Evolutionary conservation across 2,113 vertebrate genomes (phyloP).

Genomic region (Physeter macrocephalus): DNA sequence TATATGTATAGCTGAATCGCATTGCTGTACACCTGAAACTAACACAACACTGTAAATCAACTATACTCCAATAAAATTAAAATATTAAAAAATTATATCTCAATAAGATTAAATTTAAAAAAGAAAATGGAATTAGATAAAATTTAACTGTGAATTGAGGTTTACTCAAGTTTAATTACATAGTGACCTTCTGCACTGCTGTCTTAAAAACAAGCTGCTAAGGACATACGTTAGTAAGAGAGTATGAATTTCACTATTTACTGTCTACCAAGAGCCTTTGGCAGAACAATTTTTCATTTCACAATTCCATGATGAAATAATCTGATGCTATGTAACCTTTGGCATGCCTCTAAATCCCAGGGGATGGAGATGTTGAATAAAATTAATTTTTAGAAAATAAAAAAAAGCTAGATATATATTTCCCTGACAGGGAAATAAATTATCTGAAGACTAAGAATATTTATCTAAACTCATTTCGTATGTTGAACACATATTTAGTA

Average conservation of each 20-base stretch:
- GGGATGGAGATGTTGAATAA: conserved; percentile 29
- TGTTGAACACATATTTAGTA: neutral
- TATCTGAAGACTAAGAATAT: neutral
- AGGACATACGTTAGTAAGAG: neutral
- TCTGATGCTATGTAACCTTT: conserved; percentile 18
- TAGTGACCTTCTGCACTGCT: neutral
- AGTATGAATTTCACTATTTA: neutral
- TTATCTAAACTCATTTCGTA: neutral
- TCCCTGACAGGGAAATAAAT: conserved; percentile 24
- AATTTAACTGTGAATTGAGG: neutral
- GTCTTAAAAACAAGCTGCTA: conserved; percentile 31
- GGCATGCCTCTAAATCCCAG: neutral
- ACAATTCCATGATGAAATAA: conserved; percentile 58
- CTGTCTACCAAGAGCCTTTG: conserved; percentile 15
- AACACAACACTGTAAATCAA: neutral
- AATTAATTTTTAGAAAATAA: conserved; percentile 54
- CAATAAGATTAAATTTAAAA: neutral
- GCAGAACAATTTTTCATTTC: conserved; percentile 54
- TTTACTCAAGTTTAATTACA: neutral
- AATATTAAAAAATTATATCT: neutral
- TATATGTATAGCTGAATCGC: neutral
- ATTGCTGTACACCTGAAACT: neutral
- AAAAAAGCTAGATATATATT: conserved; percentile 18
- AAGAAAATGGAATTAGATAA: neutral
- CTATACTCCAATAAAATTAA: neutral